Base-by-base conservation (phyloP, 2,797 vertebrate genomes). In the Poecile montanus region DNA sequence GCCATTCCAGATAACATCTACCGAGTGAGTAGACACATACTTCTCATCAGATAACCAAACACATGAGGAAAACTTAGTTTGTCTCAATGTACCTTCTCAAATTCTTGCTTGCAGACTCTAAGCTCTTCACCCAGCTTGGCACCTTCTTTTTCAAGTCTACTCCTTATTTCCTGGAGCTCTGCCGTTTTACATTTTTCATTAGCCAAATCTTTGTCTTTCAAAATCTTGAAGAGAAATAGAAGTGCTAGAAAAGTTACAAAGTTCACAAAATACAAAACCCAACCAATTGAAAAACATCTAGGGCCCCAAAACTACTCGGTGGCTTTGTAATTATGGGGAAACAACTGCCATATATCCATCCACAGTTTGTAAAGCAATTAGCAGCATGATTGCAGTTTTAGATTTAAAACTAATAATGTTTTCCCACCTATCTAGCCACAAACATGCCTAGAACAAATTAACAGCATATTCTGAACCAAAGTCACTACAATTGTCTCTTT, bases 121-220 rank as follows among this genome's bases (percentile, higher is more conserved):
- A 99, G 95, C 62, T 99, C 99, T 83, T 98, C 98, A 12, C 75
- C 97, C 83, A 99, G 94, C 53, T 97, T 99, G 75, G 63, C 88
- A 82, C 97, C 97, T 76, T 98, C 98, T 95, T 98, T 98, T 91
- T 99, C 98, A 97, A 99, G 97, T 78, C 96, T 97, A 66, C 21
- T 97, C 89, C 98, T 99, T 91, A 98, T 95, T 97, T 98, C 98
- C 91, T 97, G 98, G 78, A 99, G 96, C 94, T 99, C 99, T 81
- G 98, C 97, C 26, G 96, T 96, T 96, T 97, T 98, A 80, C 96
- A 97, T 93, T 97, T 99, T 97, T 99, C 98, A 96, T 98, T 98
- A 94, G 98, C 97, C 93, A 99, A 96, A 66, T 99, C 98, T 93
- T 98, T 98, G 92, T 98, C 98, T 73, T 98, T 97, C 74, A 98